Percentiles rank a stretch among this genome's conserved stretches.
phyloP scores from a whole-genome alignment of 2,797 vertebrate species.

The Microcaecilia unicolor region DNA sequence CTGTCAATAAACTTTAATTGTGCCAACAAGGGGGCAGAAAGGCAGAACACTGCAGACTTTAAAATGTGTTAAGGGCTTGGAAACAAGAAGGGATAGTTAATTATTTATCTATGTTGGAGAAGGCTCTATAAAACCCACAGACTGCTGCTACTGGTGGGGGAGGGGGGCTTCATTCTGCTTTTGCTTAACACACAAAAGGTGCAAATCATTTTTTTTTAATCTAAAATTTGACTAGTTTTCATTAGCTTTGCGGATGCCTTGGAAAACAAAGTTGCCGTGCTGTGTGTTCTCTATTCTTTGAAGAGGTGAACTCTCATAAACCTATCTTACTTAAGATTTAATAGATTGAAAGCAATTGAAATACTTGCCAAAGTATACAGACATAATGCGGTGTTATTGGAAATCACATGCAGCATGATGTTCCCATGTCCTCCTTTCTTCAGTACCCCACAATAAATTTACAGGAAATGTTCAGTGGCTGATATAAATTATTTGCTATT shows the following conservation, averaged over 20 bases:
- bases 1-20: constrained; percentile 31
- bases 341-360: constrained; percentile 2
- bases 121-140: constrained; percentile 14
- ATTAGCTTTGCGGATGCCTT: constrained; percentile 13
- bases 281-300: constrained; percentile 1
- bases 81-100: constrained; percentile 17
- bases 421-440: not conserved
- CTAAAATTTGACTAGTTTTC: constrained; percentile 18
- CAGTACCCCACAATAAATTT: not conserved
- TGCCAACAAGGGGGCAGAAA: constrained; percentile 28
- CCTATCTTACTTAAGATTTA: not conserved
- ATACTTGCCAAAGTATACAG: not conserved
- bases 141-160: constrained; percentile 32
- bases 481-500: not conserved
- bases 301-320: not conserved
- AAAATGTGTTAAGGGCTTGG: constrained; percentile 31
- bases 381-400: constrained; percentile 23
- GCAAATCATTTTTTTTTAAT: constrained; percentile 21
- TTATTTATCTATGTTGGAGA: constrained; percentile 26
- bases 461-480: too few species aligned
- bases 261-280: constrained; percentile 6
- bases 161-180: constrained; percentile 2
- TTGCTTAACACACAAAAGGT: constrained; percentile 29
- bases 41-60: constrained; percentile 33
- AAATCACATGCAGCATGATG: not conserved